Evolutionary conservation across 30 jellyfish, hydroid and myxozoan genomes (phyloP), one percentile per base, ranked within the genome.

Genomic region (Pseudorhiza aurosa): DNA sequence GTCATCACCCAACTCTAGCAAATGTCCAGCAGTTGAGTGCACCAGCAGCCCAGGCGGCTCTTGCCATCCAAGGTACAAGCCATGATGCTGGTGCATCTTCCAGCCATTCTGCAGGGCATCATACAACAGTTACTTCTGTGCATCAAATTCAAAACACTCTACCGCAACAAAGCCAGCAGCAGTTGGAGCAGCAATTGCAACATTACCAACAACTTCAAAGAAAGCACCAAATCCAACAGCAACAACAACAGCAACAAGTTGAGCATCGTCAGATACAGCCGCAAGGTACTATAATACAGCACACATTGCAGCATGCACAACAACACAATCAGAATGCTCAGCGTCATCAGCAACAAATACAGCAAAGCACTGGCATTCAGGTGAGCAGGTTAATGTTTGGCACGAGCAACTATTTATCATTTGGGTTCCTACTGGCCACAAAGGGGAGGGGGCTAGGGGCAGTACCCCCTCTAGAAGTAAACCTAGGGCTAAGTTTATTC

Each of bases 1-100:
- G 87, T 85, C 82, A 68, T 46, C 97, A 83, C 33, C 96, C 98
- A 32, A 69, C 96, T 7, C 75, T 92, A 21, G 95, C 96, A 4
- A 72, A 81, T 77, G 94, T 92, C 36, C 96, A 96, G 44, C 98
- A 94, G 35, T 58, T 92, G 98, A 68, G 96, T 39, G 96, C 72
- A 12, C 97, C 98, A 1, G 98, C 95, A 0, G 96, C 96, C 64
- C 98, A 92, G 47, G 98, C 98, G 7, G 95, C 96, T 7, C 81
- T 92, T 24, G 98, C 98, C 37, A 53, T 92, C 57, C 98, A 92
- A 60, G 95, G 95, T 6, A 73, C 95, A 55, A 68, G 64, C 24
- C 85, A 46, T 59, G 88, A 57, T 36, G 19, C 26, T 28, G 65
- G 86, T 6, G 81, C 67, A 0, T 21, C 82, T 12, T 45, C 83